These are phyloP conservation scores for Megathymus violae DNA, from an alignment of 1,140 invertebrate genomes.

Conservation along the genomic window DNA sequence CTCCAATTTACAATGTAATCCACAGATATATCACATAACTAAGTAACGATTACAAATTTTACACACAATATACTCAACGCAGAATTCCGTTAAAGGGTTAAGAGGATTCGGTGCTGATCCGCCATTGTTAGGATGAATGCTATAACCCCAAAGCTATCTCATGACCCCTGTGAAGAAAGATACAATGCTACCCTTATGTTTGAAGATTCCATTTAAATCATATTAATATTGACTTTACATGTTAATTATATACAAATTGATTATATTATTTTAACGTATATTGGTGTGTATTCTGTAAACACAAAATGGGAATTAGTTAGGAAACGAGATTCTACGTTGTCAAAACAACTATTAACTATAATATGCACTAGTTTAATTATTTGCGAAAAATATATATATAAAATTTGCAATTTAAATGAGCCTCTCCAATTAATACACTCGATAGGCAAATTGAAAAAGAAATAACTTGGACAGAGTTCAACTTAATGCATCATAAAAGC, in stretches of 20 bases:
- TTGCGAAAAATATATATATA: not conserved
- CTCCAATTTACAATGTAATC: not conserved
- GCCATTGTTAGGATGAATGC: not conserved
- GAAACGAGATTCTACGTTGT: too few species aligned
- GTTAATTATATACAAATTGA: not conserved
- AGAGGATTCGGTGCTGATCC: not conserved
- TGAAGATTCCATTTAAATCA: not conserved
- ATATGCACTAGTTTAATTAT: not conserved
- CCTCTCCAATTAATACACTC: not conserved
- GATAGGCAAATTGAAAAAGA: constrained; percentile 8
- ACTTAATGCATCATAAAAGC: not conserved
- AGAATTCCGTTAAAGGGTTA: constrained; percentile 3
- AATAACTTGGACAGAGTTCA: constrained; percentile 14
- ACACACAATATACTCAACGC: constrained; percentile 3
- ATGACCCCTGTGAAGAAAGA: not conserved
- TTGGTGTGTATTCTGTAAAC: too few species aligned
- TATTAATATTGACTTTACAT: not conserved
- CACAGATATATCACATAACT: not conserved
- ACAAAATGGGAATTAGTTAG: too few species aligned
- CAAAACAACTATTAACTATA: too few species aligned
- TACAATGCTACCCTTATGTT: not conserved
- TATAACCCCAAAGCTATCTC: not conserved
- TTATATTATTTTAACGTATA: not conserved
- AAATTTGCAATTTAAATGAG: not conserved
- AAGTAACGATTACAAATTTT: constrained; percentile 6